Percentiles rank a stretch among this genome's conserved stretches.
phyloP scores from a whole-genome alignment of 1,140 invertebrate species.

The Scaptodrosophila lebanonensis region DNA sequence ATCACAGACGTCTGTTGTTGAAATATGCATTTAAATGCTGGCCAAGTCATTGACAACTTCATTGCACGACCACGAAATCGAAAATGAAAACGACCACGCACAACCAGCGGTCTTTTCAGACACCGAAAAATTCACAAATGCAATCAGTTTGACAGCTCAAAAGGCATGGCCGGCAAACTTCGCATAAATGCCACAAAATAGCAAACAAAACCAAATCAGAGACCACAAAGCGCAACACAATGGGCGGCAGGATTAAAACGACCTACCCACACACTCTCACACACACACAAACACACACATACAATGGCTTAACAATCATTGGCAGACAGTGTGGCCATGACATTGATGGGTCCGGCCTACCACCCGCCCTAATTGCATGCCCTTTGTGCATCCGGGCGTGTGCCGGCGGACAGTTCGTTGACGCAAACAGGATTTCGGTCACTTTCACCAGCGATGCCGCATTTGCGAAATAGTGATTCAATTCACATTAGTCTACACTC shows the following conservation, averaged over 20 bases:
- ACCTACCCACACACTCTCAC: conserved; percentile 27
- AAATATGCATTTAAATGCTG: conserved; percentile 9
- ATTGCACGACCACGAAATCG: conserved; percentile 44
- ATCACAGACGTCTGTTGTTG: no score
- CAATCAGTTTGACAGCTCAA: conserved; percentile 27
- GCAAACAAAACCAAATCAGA: conserved; percentile 57
- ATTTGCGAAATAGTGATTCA: conserved; percentile 28
- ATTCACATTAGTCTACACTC: conserved; percentile 21
- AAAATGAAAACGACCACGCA: no score
- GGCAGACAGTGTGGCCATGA: conserved; percentile 17
- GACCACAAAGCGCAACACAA: conserved; percentile 44
- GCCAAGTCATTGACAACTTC: conserved; percentile 53
- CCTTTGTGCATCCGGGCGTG: conserved; percentile 51
- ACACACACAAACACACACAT: no score
- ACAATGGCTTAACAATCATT: conserved; percentile 54
- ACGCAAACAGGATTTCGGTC: conserved; percentile 37
- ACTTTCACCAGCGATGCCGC: conserved; percentile 31
- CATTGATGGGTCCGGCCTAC: neutral
- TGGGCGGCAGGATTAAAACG: conserved; percentile 40
- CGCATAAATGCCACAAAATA: conserved; percentile 26
- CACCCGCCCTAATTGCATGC: conserved; percentile 49
- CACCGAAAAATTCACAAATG: neutral
- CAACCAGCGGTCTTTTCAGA: no score
- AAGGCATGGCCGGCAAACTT: conserved; percentile 19
- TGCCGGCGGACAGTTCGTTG: conserved; percentile 26